Base-by-base conservation (phyloP, 2,113 vertebrate species). In the Emydocephalus ijimae region DNA sequence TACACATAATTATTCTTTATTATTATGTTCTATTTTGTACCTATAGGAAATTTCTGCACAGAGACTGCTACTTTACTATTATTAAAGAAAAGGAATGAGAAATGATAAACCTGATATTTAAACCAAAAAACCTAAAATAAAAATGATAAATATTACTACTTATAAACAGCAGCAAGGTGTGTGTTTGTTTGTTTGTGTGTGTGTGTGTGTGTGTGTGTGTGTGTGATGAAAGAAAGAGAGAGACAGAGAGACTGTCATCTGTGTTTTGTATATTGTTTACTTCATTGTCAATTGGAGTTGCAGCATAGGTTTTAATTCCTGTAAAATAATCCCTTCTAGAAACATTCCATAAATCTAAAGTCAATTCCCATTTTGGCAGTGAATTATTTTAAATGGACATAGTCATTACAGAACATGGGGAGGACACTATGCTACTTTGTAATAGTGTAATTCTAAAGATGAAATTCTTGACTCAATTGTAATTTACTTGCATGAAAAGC, bases 361-460 rank as follows among this genome's bases (percentile, higher is more conserved):
- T 94, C 52, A 55, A 59, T 39, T 91, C 50, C 85, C 34, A 57
- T 29, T 24, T 69, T 29, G 45, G 15, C 15, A 93, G 87, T 87
- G 90, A 94, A 93, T 89, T 89, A 94, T 93, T 95, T 93, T 55
- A 90, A 1, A 11, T 43, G 48, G 89, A 92, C 91, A 93, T 91
- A 34, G 29, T 52, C 56, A 92, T 87, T 52, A 26, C 39, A 87
- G 43, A 91, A 85, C 14, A 29, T 43, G 23, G 43, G 2, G 34
- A 52, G 54, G 45, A 48, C 15, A 81, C 29, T 34, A 34, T 2
- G n/a, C 29, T 69, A 69, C 48, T 8, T 21, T 52, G 20, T 61
- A 45, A 21, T 54, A 14, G 12, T 55, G 3, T 88, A 23, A 48
- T 86, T 59, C 10, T 34, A 21, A 87, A 48, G 29, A n/a, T 52